Conservation (phyloP, 2,113 vertebrate species). For the Typhlomys cinereus region DNA sequence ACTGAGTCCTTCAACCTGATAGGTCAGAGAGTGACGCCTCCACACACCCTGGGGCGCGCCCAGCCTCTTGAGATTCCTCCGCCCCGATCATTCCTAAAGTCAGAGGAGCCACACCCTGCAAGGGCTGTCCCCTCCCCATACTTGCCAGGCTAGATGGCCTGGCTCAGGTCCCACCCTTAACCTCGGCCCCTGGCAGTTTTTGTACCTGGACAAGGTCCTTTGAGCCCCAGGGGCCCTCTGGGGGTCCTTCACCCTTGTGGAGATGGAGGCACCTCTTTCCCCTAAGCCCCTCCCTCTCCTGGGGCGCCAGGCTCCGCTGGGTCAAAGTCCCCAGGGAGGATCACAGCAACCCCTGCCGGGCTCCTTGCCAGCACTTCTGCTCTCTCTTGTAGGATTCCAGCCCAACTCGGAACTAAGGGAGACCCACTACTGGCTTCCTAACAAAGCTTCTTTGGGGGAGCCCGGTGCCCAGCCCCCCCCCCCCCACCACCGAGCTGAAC, state of each 20-base stretch:
- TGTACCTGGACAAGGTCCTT: background rate
- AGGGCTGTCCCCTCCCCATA: background rate
- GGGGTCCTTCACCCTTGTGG: background rate
- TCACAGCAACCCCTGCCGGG: too few relatives aligned
- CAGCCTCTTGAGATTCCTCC: background rate
- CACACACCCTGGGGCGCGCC: background rate
- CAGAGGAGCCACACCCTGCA: background rate
- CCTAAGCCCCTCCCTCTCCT: background rate
- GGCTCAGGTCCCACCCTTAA: background rate
- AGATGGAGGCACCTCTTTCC: background rate
- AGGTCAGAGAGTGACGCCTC: background rate
- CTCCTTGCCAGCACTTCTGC: background rate
- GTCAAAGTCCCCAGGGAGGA: constrained; percentile 65
- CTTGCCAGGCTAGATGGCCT: background rate
- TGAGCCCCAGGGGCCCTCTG: background rate
- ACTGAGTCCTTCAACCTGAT: too few relatives aligned
- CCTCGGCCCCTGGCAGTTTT: background rate
- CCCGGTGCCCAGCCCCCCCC: constrained; percentile 76
- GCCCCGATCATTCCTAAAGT: background rate
- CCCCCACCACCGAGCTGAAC: constrained; percentile 78
- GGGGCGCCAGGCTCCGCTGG: background rate
- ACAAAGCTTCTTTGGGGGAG: constrained; percentile 91
- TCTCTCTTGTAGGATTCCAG: constrained; percentile 81
- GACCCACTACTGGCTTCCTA: constrained; percentile 88
- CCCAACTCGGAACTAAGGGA: constrained; percentile 87